A percentile compares a stretch with the other conserved stretches of the same genome.
Conservation (phyloP, 2,113 vertebrate genomes). For the Halcyon senegalensis region DNA sequence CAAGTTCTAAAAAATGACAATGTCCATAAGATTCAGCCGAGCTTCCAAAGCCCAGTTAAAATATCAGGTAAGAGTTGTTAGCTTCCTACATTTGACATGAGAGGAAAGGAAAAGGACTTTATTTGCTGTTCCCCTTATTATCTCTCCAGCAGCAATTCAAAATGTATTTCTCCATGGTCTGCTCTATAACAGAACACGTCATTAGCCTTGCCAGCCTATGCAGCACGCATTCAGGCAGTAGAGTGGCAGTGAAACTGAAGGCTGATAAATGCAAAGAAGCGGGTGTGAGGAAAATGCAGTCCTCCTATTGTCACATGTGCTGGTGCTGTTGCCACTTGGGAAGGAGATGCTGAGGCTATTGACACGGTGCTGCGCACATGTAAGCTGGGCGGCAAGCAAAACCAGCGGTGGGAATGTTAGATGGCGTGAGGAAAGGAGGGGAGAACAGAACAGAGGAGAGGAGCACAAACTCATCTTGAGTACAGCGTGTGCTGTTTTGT, state of each 20-base stretch:
- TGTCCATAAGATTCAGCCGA: conserved; percentile 94
- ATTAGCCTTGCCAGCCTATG: not conserved
- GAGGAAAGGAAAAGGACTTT: not conserved
- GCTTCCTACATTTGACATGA: not conserved
- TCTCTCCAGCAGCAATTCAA: not conserved
- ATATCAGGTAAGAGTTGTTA: conserved; percentile 87
- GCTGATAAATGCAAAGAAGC: not conserved
- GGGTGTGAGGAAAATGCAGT: not conserved
- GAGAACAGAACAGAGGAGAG: not conserved
- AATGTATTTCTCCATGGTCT: not conserved
- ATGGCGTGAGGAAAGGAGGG: not conserved
- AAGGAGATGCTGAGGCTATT: not conserved
- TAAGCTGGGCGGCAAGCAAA: not conserved
- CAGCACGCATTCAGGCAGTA: not conserved
- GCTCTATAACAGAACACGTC: not conserved
- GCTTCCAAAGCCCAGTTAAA: conserved; percentile 91
- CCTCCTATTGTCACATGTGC: not conserved
- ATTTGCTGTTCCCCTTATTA: not conserved
- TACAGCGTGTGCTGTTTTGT: not conserved
- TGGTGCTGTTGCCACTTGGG: not conserved
- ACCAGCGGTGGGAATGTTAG: not conserved
- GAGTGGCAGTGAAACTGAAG: not conserved
- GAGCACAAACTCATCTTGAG: not conserved
- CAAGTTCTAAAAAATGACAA: conserved; percentile 95
- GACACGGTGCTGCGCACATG: not conserved